Base-by-base conservation (phyloP, 2,113 vertebrate species). In the Girardinichthys multiradiatus region DNA sequence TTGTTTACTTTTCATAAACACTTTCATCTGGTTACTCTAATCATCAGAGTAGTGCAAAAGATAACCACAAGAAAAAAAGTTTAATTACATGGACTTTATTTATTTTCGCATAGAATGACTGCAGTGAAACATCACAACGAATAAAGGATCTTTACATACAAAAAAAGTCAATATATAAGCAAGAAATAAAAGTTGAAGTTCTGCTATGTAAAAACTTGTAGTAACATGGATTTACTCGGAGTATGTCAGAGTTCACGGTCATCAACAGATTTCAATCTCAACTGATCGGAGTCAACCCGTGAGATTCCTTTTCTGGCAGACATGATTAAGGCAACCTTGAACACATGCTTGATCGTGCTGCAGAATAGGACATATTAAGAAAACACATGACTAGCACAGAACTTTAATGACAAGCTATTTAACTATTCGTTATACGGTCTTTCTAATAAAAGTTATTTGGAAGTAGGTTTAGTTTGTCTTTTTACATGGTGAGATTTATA, bases 61-160 rank as follows among this genome's bases (percentile, higher is more conserved):
- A 21, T 13, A 62, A 33, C 29, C 29, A 33, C 31, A 12, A 21
- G 1, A 17, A n/a, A 21, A 29, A 62, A 24, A 0, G 64, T 73
- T 79, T 73, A 81, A 76, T 81, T 74, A 86, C 62, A 75, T 72
- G 58, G 62, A 86, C 51, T 92, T 92, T 88, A 90, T 92, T 92
- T 88, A 90, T 80, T 83, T 87, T 76, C 63, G 84, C 42, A 83
- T 3, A 65, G 64, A 87, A 78, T 70, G 65, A 79, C 67, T 79
- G 76, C 61, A 61, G 48, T 77, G 74, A 76, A 24, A 64, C 54
- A 64, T 24, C n/a, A 68, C 54, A 65, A 27, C 67, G 61, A 75
- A 72, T 29, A 19, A 11, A 57, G 48, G 27, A 72, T 24, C 57
- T 62, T 63, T 67, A 17, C 15, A 58, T 42, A 73, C 21, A 48